phyloP scores from a whole-genome alignment of 2,113 vertebrate genomes.

The Ceuthmochares aereus region DNA sequence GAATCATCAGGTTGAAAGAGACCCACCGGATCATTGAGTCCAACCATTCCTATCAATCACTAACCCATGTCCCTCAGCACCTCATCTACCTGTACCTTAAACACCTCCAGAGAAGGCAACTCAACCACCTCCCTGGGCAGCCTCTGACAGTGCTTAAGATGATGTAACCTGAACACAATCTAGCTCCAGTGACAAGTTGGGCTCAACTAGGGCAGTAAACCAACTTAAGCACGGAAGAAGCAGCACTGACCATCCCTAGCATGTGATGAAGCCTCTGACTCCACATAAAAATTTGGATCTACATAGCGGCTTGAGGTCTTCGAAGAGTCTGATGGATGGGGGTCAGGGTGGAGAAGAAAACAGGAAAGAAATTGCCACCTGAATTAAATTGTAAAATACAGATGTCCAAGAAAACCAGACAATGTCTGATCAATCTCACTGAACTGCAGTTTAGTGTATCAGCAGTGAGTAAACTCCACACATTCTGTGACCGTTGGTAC shows the following conservation, averaged over 20 bases:
- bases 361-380: background rate
- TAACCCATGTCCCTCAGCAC: too few species aligned
- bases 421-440: background rate
- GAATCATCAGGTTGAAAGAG: too few species aligned
- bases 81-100: too few species aligned
- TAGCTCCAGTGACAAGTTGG: background rate
- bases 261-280: fast-evolving
- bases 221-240: background rate
- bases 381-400: fast-evolving
- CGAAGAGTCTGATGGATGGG: background rate
- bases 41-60: too few species aligned
- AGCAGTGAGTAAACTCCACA: background rate
- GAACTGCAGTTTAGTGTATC: background rate
- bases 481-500: background rate
- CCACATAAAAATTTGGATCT: background rate
- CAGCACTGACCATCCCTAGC: fast-evolving
- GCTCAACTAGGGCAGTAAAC: background rate
- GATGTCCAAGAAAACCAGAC: background rate
- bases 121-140: too few species aligned
- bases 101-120: too few species aligned
- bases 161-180: background rate
- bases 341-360: background rate
- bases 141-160: too few species aligned
- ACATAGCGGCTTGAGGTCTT: background rate
- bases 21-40: too few species aligned